phyloP scores from a whole-genome alignment of 2,888 invertebrate species.

The Xestobium rufovillosum region DNA sequence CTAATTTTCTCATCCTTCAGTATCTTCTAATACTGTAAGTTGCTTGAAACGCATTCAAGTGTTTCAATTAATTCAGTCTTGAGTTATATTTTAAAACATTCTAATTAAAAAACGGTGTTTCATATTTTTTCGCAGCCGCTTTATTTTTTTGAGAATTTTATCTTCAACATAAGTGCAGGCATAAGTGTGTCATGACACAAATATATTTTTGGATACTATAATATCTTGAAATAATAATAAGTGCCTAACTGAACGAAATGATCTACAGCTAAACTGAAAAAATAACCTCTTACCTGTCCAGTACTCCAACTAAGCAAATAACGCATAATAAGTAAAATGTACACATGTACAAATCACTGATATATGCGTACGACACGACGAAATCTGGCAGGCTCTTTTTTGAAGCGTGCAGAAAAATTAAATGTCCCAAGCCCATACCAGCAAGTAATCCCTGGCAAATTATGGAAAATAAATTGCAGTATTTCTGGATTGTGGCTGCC shows the following conservation, averaged over 20 bases:
- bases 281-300: constrained; percentile 49
- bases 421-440: constrained; percentile 52
- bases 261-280: constrained; percentile 22
- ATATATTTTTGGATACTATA: too few species aligned
- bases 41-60: too few species aligned
- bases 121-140: too few species aligned
- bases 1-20: too few species aligned
- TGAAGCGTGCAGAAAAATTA: constrained; percentile 50
- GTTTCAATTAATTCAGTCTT: too few species aligned
- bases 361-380: constrained; percentile 37
- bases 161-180: too few species aligned
- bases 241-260: constrained; percentile 7
- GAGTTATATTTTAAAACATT: too few species aligned
- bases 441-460: constrained; percentile 55
- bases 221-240: too few species aligned
- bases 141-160: too few species aligned
- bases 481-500: constrained; percentile 48
- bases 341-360: constrained; percentile 38
- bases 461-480: constrained; percentile 47
- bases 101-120: too few species aligned
- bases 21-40: too few species aligned
- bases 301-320: constrained; percentile 51
- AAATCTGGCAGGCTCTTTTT: constrained; percentile 38
- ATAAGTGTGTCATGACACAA: too few species aligned
- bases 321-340: constrained; percentile 53